A percentile compares a stretch with the other conserved stretches of the same genome.
These are phyloP conservation scores for Lepas anatifera DNA, from an alignment of 2,888 invertebrate species.

Conservation along the genomic window DNA sequence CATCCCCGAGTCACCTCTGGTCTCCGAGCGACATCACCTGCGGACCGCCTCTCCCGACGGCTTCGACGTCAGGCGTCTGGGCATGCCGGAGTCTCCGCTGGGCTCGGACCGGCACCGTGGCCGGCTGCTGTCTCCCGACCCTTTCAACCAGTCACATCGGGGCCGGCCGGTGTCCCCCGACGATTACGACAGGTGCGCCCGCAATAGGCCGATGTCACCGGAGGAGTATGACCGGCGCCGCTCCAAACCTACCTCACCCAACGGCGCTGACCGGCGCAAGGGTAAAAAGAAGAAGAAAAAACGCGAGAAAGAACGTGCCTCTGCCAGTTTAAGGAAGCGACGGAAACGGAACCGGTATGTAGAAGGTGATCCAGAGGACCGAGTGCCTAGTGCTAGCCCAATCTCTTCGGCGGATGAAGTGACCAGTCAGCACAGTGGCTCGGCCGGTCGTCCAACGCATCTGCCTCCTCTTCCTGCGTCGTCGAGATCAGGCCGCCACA, in stretches of 20 bases:
- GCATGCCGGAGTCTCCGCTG: no score
- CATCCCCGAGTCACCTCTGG: no score
- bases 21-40: background rate
- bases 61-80: background rate
- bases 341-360: background rate
- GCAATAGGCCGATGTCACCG: no score
- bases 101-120: background rate
- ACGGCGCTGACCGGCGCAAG: background rate
- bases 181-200: background rate
- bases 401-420: conserved; percentile 13
- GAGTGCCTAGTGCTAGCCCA: conserved; percentile 10
- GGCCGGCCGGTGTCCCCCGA: no score
- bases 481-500: no score
- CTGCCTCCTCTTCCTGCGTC: no score
- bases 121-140: no score
- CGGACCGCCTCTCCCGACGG: background rate
- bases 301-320: background rate
- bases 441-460: no score
- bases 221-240: background rate
- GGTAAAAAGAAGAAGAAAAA: conserved; percentile 9
- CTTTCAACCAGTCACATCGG: no score
- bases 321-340: background rate
- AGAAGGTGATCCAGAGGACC: background rate
- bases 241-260: background rate
- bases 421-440: no score